Percentiles rank a stretch among this genome's conserved stretches.
phyloP scores from a whole-genome alignment of 2,888 invertebrate species.

The Nemotelus nigrinus region DNA sequence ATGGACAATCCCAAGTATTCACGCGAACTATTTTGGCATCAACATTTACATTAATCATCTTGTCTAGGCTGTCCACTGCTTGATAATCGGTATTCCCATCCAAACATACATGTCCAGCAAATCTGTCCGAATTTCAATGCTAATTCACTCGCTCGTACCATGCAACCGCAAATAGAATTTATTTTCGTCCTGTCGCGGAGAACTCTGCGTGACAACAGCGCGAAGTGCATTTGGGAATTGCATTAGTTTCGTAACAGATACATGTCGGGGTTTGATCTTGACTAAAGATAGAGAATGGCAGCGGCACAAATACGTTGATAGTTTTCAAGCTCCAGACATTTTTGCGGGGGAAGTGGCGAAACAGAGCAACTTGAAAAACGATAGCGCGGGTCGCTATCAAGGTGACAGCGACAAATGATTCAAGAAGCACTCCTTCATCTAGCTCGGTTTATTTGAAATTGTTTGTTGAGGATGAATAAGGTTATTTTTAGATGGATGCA shows the following conservation, averaged over 20 bases:
- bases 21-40: too few species aligned
- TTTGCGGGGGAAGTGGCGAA: background rate
- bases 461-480: conserved; percentile 25
- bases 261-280: background rate
- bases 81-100: too few species aligned
- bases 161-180: conserved; percentile 3
- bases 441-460: conserved; percentile 28
- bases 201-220: conserved; percentile 3
- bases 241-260: background rate
- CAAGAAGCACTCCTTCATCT: conserved; percentile 8
- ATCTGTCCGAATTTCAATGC: too few species aligned
- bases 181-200: background rate
- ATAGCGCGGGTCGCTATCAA: conserved; percentile 18
- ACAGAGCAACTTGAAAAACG: background rate
- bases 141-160: too few species aligned
- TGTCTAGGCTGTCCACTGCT: too few species aligned
- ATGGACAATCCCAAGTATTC: too few species aligned
- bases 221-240: conserved; percentile 15
- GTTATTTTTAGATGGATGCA: conserved; percentile 30
- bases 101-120: too few species aligned
- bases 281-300: background rate
- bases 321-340: background rate
- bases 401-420: conserved; percentile 44
- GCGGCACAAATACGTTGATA: background rate
- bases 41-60: too few species aligned